phyloP scores from a whole-genome alignment of 2,113 vertebrate species.

The Pachyramphus minor region DNA sequence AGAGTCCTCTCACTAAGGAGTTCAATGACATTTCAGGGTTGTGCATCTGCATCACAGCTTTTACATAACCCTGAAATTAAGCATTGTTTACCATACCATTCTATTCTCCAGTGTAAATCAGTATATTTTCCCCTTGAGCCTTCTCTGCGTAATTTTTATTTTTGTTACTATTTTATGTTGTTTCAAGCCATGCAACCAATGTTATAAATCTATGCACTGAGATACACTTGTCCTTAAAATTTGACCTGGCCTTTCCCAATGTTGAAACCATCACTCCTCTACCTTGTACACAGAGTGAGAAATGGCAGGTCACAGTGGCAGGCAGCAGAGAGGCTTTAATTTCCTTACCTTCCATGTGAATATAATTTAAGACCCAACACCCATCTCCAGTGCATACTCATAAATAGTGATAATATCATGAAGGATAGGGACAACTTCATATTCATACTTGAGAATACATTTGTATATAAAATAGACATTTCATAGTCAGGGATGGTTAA shows the following conservation, averaged over 20 bases:
- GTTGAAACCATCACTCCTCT: not conserved
- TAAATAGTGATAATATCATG: slow-evolving; percentile 23
- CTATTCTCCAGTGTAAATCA: not conserved
- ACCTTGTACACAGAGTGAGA: not conserved
- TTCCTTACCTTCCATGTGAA: not conserved
- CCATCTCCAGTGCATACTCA: not conserved
- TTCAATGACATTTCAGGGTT: not conserved
- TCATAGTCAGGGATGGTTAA: slow-evolving; percentile 31
- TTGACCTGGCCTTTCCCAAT: not conserved
- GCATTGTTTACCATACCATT: not conserved
- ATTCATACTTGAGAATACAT: slow-evolving; percentile 38
- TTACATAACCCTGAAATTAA: not conserved
- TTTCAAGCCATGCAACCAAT: not conserved
- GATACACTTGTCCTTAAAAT: not conserved
- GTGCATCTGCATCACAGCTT: not conserved
- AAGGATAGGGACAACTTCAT: not conserved
- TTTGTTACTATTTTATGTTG: not conserved
- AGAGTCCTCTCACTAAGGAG: not conserved
- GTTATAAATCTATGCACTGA: not conserved
- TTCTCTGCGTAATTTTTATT: not conserved
- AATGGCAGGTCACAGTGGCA: not conserved
- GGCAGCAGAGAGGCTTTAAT: not conserved
- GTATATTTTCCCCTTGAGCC: not conserved
- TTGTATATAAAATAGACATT: slow-evolving; percentile 35
- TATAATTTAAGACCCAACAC: not conserved